These are phyloP conservation scores for Elephas maximus DNA, from an alignment of 2,113 vertebrate genomes.

Conservation along the genomic window DNA sequence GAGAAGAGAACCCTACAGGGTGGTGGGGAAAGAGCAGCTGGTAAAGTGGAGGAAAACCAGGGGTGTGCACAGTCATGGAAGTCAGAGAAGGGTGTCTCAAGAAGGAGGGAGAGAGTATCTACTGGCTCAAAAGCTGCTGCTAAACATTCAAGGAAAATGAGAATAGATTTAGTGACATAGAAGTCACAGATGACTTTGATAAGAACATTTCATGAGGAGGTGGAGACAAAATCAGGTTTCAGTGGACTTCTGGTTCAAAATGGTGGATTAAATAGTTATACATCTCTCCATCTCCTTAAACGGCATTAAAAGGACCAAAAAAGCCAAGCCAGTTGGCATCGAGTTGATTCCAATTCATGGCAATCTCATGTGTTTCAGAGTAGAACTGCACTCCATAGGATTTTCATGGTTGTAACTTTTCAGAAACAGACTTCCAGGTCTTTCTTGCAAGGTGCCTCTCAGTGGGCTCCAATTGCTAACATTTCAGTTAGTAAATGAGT, in stretches of 20 bases:
- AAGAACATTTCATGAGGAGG: not conserved
- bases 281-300: not conserved
- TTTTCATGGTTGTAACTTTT: too few species aligned
- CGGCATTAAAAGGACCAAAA: not conserved
- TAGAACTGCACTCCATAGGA: too few species aligned
- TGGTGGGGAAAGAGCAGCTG: not conserved
- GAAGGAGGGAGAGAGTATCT: not conserved
- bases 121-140: not conserved
- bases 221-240: not conserved
- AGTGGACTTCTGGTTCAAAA: not conserved
- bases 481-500: too few species aligned
- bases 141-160: not conserved
- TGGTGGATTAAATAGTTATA: not conserved
- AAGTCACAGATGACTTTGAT: not conserved
- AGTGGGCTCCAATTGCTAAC: too few species aligned
- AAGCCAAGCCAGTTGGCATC: too few species aligned
- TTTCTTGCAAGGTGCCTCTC: too few species aligned
- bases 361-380: too few species aligned
- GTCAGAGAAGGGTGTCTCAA: not conserved
- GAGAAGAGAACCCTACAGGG: not conserved
- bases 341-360: too few species aligned
- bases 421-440: too few species aligned
- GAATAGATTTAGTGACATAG: not conserved
- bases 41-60: not conserved
- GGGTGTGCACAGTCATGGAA: too few species aligned